Evolutionary conservation across 2,113 vertebrate species (phyloP), one percentile per base, ranked within the genome.

Genomic region (Climacteris rufus): DNA sequence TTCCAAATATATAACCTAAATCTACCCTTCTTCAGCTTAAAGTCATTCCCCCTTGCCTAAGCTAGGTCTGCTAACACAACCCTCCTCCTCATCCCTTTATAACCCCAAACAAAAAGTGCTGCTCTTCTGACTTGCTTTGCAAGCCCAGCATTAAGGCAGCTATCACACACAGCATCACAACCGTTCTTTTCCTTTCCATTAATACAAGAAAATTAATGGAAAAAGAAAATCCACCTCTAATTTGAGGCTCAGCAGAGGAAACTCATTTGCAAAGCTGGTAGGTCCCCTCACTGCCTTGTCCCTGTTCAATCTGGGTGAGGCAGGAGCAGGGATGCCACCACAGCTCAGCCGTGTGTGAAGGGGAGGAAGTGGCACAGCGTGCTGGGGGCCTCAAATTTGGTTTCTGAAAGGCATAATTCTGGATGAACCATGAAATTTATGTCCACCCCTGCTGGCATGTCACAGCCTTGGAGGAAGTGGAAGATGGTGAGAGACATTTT

Each of bases 291-390:
- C 19, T 50, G 63, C 64, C 18, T 35, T n/a, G 54, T 66, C 16
- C 47, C 15, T 42, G 5, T 31, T 66, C 31, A 56, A 9, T 16
- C 50, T 15, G 19, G 2, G 10, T 7, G 72, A 75, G 35, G 37
- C 6, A 60, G 42, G 28, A 71, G 15, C 11, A 20, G 6, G 23
- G 78, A 76, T 8, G 5, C 30, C 64, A 72, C 33, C 16, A 14
- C 9, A 17, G n/a, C 35, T 22, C 39, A 71, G 15, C 4, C 0
- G 0, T 3, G 23, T 2, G 2, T 14, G 39, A 53, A 33, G 28
- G 30, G 23, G 4, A 54, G 19, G 30, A 53, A 68, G 50, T 19
- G 47, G 6, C 21, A 33, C 0, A 4, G 59, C 0, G 0, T 10
- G 37, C 21, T 60, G 16, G 64, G 16, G 6, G 61, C 25, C 31